Evolutionary conservation across 2,797 vertebrate species (phyloP).

Genomic region (Ctenosaura bakeri): DNA sequence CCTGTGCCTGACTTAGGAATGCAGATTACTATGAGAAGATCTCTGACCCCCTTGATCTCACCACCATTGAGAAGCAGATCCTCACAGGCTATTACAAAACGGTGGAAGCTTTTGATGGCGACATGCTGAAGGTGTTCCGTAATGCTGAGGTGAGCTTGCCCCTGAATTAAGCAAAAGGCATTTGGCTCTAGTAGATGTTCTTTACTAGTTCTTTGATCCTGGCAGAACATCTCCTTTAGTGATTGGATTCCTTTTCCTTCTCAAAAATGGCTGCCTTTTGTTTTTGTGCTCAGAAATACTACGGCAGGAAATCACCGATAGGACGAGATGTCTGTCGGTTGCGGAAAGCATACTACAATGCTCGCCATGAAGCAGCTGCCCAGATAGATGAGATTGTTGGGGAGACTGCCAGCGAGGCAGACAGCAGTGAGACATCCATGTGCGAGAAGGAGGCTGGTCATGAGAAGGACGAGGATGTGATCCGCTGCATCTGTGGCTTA

Average conservation of each 20-base stretch:
- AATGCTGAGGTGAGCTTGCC: slow-evolving; percentile 88
- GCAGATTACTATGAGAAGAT: slow-evolving; percentile 98
- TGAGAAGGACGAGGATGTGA: slow-evolving; percentile 96
- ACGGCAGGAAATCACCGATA: slow-evolving; percentile 92
- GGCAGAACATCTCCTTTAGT: too few relatives aligned
- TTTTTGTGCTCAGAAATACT: slow-evolving; percentile 88
- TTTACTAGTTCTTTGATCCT: too few relatives aligned
- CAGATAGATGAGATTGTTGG: slow-evolving; percentile 99
- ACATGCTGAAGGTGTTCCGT: slow-evolving; percentile 98
- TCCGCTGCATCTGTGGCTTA: slow-evolving; percentile 98
- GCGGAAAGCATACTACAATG: slow-evolving; percentile 94
- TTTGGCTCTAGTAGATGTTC: not conserved
- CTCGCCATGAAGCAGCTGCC: slow-evolving; percentile 93
- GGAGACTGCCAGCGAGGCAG: slow-evolving; percentile 95
- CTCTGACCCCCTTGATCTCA: slow-evolving; percentile 92
- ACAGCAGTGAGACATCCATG: slow-evolving; percentile 93
- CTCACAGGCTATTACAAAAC: slow-evolving; percentile 96
- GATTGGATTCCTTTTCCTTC: too few relatives aligned
- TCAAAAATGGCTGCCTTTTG: slow-evolving; percentile 18
- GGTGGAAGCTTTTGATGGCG: slow-evolving; percentile 93
- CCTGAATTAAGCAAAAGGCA: not conserved
- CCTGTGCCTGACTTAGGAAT: slow-evolving; percentile 81
- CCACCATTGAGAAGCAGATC: slow-evolving; percentile 97
- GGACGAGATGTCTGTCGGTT: slow-evolving; percentile 95
- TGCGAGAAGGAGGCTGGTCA: slow-evolving; percentile 90